These are phyloP conservation scores for Pyrgus malvae DNA, from an alignment of 2,888 invertebrate species.

Conservation along the genomic window DNA sequence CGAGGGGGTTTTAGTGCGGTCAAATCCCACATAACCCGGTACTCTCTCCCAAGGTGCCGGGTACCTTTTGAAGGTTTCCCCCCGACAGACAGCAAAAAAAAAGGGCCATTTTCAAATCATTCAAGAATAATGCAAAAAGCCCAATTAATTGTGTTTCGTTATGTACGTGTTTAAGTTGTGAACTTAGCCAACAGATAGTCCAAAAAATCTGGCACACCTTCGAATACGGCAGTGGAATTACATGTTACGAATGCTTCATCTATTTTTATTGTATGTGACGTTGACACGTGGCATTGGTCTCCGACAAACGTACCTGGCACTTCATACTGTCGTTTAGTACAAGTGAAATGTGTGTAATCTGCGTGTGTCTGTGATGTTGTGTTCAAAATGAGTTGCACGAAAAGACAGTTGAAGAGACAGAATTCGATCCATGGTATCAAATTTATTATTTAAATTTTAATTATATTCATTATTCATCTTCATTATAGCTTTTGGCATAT, in stretches of 20 bases:
- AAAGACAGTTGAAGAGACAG: constrained; percentile 1
- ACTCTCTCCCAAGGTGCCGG: too few relatives aligned
- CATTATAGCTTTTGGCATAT: too few relatives aligned
- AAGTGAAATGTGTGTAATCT: neutral
- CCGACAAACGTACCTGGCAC: neutral
- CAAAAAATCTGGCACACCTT: constrained; percentile 14
- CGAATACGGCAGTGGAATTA: constrained; percentile 14
- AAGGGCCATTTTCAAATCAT: too few relatives aligned
- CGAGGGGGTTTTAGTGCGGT: too few relatives aligned
- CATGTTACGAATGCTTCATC: constrained; percentile 6
- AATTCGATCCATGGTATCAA: constrained; percentile 4
- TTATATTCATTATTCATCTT: neutral
- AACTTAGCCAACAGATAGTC: neutral
- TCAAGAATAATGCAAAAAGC: too few relatives aligned
- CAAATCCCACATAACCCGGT: too few relatives aligned
- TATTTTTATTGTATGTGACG: constrained; percentile 17
- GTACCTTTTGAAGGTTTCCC: too few relatives aligned
- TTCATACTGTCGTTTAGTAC: neutral
- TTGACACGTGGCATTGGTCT: neutral
- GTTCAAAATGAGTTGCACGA: constrained; percentile 3
- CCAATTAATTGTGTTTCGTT: too few relatives aligned
- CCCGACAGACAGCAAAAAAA: too few relatives aligned
- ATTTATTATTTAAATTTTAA: too few relatives aligned
- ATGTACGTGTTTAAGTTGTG: too few relatives aligned
- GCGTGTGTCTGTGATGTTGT: neutral